Percentiles rank a stretch among this genome's conserved stretches.
These are phyloP conservation scores for Tor tambroides DNA, from an alignment of 2,113 vertebrate species.

Conservation along the genomic window DNA sequence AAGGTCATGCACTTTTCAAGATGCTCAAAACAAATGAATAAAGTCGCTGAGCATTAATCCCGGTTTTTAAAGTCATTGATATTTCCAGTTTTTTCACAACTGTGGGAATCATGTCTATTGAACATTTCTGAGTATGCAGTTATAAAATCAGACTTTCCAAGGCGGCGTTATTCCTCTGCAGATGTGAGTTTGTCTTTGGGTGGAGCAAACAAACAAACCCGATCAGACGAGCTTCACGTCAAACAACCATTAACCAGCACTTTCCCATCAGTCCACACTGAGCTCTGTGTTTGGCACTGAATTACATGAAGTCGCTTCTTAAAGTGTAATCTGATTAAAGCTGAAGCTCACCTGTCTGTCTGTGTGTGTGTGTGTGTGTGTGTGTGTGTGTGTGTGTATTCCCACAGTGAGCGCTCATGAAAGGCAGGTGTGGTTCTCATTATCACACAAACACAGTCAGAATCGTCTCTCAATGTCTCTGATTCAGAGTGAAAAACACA, in stretches of 20 bases:
- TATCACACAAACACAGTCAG: conserved; percentile 26
- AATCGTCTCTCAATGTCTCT: not conserved
- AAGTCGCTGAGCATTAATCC: not conserved
- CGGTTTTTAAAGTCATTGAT: not conserved
- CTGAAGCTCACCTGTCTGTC: not conserved
- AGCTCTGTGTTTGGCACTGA: not conserved
- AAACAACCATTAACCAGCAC: not conserved
- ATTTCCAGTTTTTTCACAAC: not conserved
- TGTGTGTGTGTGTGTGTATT: not conserved
- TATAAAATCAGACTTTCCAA: not conserved
- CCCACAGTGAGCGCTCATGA: conserved; percentile 3
- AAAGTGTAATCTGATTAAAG: not conserved
- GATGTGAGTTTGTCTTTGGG: not conserved
- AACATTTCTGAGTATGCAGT: not conserved
- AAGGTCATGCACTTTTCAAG: too few relatives aligned
- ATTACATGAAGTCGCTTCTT: not conserved
- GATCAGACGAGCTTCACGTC: too few relatives aligned
- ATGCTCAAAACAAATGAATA: not conserved
- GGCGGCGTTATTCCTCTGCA: not conserved
- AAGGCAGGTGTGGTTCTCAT: conserved; percentile 3
- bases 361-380: not conserved
- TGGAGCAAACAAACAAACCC: not conserved
- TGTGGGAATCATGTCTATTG: not conserved
- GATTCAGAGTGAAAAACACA: not conserved
- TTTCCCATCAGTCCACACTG: not conserved